Conservation (phyloP, 2,113 vertebrate species). For the Tretioscincus oriximinensis region DNA sequence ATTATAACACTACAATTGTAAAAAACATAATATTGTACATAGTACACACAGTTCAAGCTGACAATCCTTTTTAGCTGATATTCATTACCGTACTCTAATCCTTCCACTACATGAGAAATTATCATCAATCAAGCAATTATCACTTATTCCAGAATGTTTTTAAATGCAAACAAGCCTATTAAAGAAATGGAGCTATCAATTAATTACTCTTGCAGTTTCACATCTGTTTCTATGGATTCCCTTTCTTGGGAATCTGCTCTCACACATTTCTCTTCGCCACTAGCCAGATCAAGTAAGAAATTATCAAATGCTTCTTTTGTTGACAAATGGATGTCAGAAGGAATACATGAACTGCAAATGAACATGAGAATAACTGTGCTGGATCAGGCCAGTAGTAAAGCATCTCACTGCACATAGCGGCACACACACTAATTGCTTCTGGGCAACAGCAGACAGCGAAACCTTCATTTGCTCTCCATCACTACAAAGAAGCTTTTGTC, state of each 20-base stretch:
- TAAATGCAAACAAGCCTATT: conserved; percentile 50
- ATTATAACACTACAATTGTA: background rate
- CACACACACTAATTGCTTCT: no score
- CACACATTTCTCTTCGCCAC: conserved; percentile 37
- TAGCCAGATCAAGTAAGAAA: conserved; percentile 39
- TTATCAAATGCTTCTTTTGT: conserved; percentile 27
- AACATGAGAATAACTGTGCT: no score
- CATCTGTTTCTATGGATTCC: conserved; percentile 54
- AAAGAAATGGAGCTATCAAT: conserved; percentile 58
- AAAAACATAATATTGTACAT: background rate
- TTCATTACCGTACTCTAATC: conserved; percentile 9
- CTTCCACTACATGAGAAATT: background rate
- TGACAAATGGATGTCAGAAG: background rate
- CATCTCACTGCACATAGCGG: background rate
- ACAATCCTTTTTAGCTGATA: background rate
- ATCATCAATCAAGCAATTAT: conserved; percentile 54
- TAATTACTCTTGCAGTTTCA: conserved; percentile 61
- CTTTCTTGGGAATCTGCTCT: background rate
- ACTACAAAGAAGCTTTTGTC: no score
- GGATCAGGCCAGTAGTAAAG: no score
- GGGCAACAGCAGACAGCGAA: no score
- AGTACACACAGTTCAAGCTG: background rate
- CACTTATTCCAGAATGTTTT: conserved; percentile 54
- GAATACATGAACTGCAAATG: background rate
- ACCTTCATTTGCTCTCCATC: no score